phyloP scores from a whole-genome alignment of 2,113 vertebrate species.

The Labeo rohita region DNA sequence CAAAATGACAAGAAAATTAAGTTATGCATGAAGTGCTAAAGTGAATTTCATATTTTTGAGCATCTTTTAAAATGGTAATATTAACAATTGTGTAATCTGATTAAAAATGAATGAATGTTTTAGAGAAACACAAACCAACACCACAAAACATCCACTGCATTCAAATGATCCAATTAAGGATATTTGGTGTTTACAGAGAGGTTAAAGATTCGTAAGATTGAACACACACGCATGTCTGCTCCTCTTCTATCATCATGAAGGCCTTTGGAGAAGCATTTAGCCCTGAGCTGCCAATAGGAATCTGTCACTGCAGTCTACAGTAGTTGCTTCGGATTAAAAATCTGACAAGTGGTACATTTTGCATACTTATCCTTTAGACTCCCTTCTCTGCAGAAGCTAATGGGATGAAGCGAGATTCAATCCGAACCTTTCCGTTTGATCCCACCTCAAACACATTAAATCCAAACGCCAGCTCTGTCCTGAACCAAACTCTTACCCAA shows the following conservation, averaged over 20 bases:
- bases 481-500: neutral
- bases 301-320: neutral
- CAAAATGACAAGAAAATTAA: neutral
- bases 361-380: slow-evolving; percentile 9
- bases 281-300: neutral
- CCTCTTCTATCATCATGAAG: neutral
- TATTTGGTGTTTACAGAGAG: neutral
- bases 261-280: no score
- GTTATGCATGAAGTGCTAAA: neutral
- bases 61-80: neutral
- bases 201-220: neutral
- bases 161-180: neutral
- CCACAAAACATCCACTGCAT: neutral
- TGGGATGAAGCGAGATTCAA: neutral
- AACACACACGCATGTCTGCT: neutral
- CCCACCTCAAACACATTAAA: neutral
- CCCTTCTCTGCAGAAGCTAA: slow-evolving; percentile 5
- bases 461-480: neutral
- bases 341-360: neutral
- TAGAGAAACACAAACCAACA: neutral
- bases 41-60: neutral
- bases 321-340: neutral
- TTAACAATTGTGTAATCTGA: neutral
- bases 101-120: neutral
- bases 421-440: slow-evolving; percentile 6